These are phyloP conservation scores for Montipora efflorescens DNA, from an alignment of 64 coral and sea anemone species.

Conservation along the genomic window DNA sequence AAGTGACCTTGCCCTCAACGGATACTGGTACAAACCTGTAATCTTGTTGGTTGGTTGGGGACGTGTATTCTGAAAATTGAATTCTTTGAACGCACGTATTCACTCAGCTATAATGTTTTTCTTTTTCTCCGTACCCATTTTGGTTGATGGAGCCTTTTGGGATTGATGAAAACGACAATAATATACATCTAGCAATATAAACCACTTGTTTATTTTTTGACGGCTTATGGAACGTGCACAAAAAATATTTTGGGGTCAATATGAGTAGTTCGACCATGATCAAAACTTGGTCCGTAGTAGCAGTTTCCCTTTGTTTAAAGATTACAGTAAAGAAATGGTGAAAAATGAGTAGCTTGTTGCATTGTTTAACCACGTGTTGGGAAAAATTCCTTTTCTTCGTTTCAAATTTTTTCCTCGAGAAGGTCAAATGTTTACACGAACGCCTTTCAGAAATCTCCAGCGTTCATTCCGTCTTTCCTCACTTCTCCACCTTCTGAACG, in stretches of 20 bases:
- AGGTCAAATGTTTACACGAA: not conserved
- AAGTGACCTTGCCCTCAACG: not conserved
- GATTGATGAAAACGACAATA: not conserved
- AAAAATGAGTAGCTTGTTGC: not conserved
- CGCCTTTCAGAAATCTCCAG: not conserved
- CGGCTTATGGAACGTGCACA: not conserved
- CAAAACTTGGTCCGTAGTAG: not conserved
- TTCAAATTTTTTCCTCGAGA: not conserved
- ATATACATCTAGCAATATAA: not conserved
- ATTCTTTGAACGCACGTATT: not conserved
- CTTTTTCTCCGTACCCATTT: not conserved
- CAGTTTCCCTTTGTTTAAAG: not conserved
- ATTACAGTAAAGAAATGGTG: too few relatives aligned
- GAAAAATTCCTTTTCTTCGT: not conserved
- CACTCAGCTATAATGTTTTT: not conserved
- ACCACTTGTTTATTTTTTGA: conserved; percentile 18
- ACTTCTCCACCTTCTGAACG: not conserved
- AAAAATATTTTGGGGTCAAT: conserved; percentile 24
- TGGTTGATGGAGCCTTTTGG: not conserved
- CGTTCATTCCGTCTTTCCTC: not conserved
- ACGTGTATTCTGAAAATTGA: not conserved
- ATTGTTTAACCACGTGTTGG: conserved; percentile 20
- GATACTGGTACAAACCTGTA: too few relatives aligned
- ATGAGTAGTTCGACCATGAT: not conserved
- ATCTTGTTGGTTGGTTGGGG: conserved; percentile 19